phyloP scores from a whole-genome alignment of 2,888 invertebrate species.

The Oeneis ivallda region DNA sequence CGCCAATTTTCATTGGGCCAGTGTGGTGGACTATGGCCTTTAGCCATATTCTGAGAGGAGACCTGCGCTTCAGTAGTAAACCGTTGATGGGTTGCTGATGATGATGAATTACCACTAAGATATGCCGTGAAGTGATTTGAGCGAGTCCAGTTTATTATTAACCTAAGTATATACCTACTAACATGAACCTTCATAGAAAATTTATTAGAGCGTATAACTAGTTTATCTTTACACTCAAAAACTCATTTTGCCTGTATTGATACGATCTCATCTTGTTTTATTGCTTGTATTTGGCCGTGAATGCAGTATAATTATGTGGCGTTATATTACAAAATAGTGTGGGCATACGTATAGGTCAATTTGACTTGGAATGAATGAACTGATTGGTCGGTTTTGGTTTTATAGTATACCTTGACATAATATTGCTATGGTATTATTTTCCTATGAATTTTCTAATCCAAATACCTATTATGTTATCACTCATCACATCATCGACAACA shows the following conservation, averaged over 20 bases:
- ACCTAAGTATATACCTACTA: too few relatives aligned
- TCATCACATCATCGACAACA: too few relatives aligned
- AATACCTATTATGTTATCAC: too few relatives aligned
- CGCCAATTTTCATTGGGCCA: too few relatives aligned
- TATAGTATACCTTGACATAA: not conserved
- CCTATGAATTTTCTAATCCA: not conserved
- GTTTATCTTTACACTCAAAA: constrained; percentile 13
- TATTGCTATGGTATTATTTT: not conserved
- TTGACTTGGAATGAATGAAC: not conserved
- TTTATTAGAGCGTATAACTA: constrained; percentile 18
- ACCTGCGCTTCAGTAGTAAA: too few relatives aligned
- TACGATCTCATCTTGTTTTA: constrained; percentile 19
- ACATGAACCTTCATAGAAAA: constrained; percentile 17
- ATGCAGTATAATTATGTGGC: constrained; percentile 2
- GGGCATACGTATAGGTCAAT: not conserved
- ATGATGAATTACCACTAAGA: too few relatives aligned
- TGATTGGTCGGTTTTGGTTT: not conserved
- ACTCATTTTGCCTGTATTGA: constrained; percentile 1
- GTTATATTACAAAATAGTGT: constrained; percentile 10
- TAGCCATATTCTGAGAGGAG: too few relatives aligned
- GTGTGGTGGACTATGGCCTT: too few relatives aligned
- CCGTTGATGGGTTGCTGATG: too few relatives aligned
- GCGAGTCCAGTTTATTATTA: too few relatives aligned
- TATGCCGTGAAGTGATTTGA: too few relatives aligned
- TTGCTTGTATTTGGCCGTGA: constrained; percentile 17